Percentiles rank a stretch among this genome's conserved stretches.
Evolutionary conservation across 2,888 invertebrate genomes (phyloP).

Genomic region (Scaptomyza parva): DNA sequence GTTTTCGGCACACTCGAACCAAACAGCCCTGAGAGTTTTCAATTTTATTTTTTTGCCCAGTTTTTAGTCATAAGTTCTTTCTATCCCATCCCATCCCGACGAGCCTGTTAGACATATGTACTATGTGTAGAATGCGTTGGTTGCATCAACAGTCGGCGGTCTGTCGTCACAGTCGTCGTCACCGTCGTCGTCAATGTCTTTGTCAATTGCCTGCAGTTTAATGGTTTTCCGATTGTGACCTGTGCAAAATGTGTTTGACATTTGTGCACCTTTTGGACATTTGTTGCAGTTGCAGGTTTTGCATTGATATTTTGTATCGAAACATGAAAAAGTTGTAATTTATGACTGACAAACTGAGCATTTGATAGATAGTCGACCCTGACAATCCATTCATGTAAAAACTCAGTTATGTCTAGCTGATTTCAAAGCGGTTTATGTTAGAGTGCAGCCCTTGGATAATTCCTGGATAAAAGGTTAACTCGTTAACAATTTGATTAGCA

Average conservation of each 20-base stretch:
- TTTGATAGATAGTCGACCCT: background rate
- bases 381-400: background rate
- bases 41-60: constrained; percentile 38
- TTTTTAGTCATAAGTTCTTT: constrained; percentile 20
- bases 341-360: background rate
- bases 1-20: constrained; percentile 51
- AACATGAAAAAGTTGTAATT: constrained; percentile 28
- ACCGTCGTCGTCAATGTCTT: constrained; percentile 18
- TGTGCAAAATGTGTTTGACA: constrained; percentile 25
- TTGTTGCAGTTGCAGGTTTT: constrained; percentile 32
- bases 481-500: constrained; percentile 14
- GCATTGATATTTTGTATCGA: constrained; percentile 37
- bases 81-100: too few species aligned
- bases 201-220: constrained; percentile 33
- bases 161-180: too few species aligned
- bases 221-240: constrained; percentile 10
- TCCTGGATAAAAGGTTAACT: constrained; percentile 1
- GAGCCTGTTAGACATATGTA: constrained; percentile 11
- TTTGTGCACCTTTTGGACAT: constrained; percentile 38
- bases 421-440: background rate
- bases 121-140: constrained; percentile 50
- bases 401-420: background rate
- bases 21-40: constrained; percentile 40
- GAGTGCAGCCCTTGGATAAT: background rate
- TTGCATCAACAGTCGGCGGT: constrained; percentile 67